A percentile compares a stretch with the other conserved stretches of the same genome.
Evolutionary conservation across 2,888 invertebrate species (phyloP).

Genomic region (Hydraecia micacea): DNA sequence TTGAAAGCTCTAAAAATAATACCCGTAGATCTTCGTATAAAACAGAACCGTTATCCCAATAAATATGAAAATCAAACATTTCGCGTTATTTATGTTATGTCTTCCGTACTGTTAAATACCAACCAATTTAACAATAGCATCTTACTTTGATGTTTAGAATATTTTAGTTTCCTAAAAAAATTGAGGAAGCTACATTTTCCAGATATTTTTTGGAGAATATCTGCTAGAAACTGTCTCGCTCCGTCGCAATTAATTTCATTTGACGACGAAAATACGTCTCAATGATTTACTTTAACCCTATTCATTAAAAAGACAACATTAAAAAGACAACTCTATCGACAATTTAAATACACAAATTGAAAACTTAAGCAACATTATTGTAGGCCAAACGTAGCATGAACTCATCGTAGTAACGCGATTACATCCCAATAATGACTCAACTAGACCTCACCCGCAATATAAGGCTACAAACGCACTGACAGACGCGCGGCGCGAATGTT

Average conservation of each 20-base stretch:
- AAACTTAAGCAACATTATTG: conserved; percentile 33
- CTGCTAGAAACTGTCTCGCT: background rate
- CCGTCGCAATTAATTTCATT: conserved; percentile 21
- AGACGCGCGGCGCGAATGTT: conserved; percentile 76
- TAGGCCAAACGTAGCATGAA: conserved; percentile 50
- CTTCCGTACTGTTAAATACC: conserved; percentile 48
- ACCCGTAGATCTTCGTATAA: conserved; percentile 52
- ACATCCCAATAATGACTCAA: conserved; percentile 67
- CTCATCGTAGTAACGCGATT: conserved; percentile 52
- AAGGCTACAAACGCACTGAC: conserved; percentile 59
- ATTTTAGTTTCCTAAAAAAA: conserved; percentile 27
- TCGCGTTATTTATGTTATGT: conserved; percentile 53
- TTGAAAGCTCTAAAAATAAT: conserved; percentile 49
- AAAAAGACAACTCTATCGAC: background rate
- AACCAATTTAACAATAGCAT: conserved; percentile 62
- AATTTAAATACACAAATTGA: conserved; percentile 25
- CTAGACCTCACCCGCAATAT: conserved; percentile 60
- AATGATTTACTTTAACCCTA: background rate
- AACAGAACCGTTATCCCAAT: conserved; percentile 45
- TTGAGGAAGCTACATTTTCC: conserved; percentile 18
- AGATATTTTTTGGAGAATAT: conserved; percentile 20
- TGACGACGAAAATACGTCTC: background rate
- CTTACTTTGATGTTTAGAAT: conserved; percentile 60
- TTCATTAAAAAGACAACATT: background rate
- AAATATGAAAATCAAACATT: conserved; percentile 48